Evolutionary conservation across 1,140 invertebrate genomes (phyloP), one percentile per base, ranked within the genome.

Genomic region (Solenopsis invicta): DNA sequence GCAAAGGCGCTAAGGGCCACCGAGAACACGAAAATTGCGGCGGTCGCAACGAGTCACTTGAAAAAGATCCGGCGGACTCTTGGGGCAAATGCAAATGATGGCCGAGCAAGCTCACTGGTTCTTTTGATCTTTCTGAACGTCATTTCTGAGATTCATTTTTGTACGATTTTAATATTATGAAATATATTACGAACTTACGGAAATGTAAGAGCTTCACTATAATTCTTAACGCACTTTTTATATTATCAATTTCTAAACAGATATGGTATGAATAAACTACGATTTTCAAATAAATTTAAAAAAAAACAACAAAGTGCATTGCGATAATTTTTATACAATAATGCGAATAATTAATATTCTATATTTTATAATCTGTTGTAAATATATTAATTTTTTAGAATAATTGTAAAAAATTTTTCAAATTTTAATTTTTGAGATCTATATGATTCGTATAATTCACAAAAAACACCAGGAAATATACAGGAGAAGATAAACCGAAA

Each of bases 31-130:
- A 66, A 80, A 80, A 80, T 80, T 80, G 62, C 62, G 34, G 62
- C 48, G 16, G 34, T 50, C 77, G 29, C 45, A 41, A 80, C 64
- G 48, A 64, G 62, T 80, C 62, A 80, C 21, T n/a, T 64, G 64
- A 41, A 45, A 34, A 69, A 69, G 62, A 50, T 80, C 62, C 45
- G n/a, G n/a, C 50, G 48, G 13, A 69, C n/a, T 48, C 34, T 80
- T 54, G 48, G 34, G 48, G 34, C 48, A 80, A 54, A 80, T 80
- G 77, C 48, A 80, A 80, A 80, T 80, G 77, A 69, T 54, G 48
- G 48, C 29, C 77, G 18, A 69, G 62, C 48, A 41, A 69, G 50
- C 48, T 69, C 48, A 62, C 62, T 67, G n/a, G n/a, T 52, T 69
- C 77, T 52, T 80, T 80, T 80, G 77, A 80, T 80, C 75, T 77